A percentile compares a stretch with the other conserved stretches of the same genome.
Evolutionary conservation across 1,140 invertebrate species (phyloP).

Genomic region (Drosophila arawakana): DNA sequence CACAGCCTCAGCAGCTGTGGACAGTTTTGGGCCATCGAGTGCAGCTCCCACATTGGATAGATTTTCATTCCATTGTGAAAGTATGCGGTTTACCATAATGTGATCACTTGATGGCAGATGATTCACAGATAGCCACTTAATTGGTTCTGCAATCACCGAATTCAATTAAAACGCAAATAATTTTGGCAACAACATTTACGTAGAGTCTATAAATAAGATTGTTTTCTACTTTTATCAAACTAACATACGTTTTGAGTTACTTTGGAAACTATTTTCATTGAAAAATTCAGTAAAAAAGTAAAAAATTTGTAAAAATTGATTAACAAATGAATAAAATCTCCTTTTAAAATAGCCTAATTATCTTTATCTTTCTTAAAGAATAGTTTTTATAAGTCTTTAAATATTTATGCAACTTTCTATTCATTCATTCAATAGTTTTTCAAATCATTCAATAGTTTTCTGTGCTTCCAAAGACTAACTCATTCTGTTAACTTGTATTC

Average conservation of each 20-base stretch:
- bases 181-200: neutral
- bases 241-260: too few species aligned
- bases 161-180: neutral
- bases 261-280: too few species aligned
- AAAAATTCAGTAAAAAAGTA: too few species aligned
- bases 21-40: constrained; percentile 44
- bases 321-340: too few species aligned
- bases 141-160: neutral
- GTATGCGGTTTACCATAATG: constrained; percentile 50
- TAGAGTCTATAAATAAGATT: neutral
- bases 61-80: constrained; percentile 35
- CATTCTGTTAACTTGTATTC: constrained; percentile 27
- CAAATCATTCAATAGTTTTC: constrained; percentile 6
- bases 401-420: too few species aligned
- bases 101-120: constrained; percentile 24
- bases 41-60: constrained; percentile 27
- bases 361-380: too few species aligned
- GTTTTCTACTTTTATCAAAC: neutral
- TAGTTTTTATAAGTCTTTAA: too few species aligned
- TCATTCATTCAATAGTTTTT: constrained; percentile 6
- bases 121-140: constrained; percentile 18
- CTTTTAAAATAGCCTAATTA: too few species aligned
- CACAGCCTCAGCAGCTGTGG: constrained; percentile 49
- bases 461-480: neutral
- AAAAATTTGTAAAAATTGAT: too few species aligned